A percentile compares a stretch with the other conserved stretches of the same genome.
These are phyloP conservation scores for Cabera pusaria DNA, from an alignment of 2,888 invertebrate species.

Conservation along the genomic window DNA sequence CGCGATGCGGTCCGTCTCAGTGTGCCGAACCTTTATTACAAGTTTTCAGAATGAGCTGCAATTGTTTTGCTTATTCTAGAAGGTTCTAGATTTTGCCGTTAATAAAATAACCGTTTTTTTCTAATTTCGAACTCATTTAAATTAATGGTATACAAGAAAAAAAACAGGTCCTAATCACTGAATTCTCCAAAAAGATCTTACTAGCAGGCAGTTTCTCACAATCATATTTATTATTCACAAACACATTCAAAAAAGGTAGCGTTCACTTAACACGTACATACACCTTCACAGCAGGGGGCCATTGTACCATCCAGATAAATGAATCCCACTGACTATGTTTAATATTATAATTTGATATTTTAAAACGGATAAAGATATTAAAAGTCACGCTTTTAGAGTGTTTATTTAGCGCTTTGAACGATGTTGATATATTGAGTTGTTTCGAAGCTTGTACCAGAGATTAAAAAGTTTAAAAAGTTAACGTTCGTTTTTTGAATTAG, in stretches of 20 bases:
- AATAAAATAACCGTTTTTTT: too few species aligned
- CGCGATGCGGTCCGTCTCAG: too few species aligned
- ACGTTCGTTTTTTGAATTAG: slow-evolving; percentile 33
- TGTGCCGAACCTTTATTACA: too few species aligned
- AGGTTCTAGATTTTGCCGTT: too few species aligned
- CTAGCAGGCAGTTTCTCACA: neutral
- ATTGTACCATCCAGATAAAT: slow-evolving; percentile 73
- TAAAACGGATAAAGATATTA: slow-evolving; percentile 81
- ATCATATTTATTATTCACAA: slow-evolving; percentile 8
- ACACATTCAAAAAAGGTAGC: slow-evolving; percentile 22
- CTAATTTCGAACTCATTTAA: too few species aligned
- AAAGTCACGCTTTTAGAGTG: slow-evolving; percentile 76
- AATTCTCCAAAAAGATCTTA: too few species aligned
- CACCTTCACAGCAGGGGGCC: slow-evolving; percentile 58
- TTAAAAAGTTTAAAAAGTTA: slow-evolving; percentile 26
- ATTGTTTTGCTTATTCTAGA: too few species aligned
- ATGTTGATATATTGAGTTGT: slow-evolving; percentile 66
- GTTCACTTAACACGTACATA: slow-evolving; percentile 12
- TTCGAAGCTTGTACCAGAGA: slow-evolving; percentile 38
- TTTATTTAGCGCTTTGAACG: slow-evolving; percentile 74
- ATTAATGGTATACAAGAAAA: too few species aligned
- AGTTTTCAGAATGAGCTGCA: too few species aligned
- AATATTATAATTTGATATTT: slow-evolving; percentile 84
- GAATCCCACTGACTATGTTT: slow-evolving; percentile 69
- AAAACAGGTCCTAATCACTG: too few species aligned